Conservation (phyloP, 1,140 invertebrate species). For the Drosophila seguyi region DNA sequence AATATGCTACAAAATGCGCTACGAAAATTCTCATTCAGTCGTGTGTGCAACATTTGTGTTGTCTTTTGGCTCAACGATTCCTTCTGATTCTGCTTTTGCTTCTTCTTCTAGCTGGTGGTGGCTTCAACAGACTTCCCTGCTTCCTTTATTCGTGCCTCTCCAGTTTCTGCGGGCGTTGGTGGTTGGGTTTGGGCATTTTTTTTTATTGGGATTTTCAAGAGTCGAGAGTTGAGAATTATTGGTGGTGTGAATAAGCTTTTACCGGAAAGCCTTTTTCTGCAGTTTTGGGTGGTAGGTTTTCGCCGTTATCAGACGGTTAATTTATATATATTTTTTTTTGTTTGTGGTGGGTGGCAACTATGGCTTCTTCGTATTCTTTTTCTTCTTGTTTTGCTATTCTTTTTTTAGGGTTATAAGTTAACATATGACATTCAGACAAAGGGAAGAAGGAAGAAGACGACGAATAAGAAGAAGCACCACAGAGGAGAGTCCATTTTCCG, state of each 20-base stretch:
- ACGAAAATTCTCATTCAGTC: slow-evolving; percentile 27
- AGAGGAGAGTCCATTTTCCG: slow-evolving; percentile 40
- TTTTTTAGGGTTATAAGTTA: slow-evolving; percentile 27
- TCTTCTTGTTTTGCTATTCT: slow-evolving; percentile 3
- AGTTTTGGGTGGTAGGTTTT: slow-evolving; percentile 30
- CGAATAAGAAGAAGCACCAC: background rate
- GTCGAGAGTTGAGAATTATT: slow-evolving; percentile 17
- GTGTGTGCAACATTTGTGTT: slow-evolving; percentile 45
- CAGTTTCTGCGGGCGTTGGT: slow-evolving; percentile 30
- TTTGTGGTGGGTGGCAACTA: slow-evolving; percentile 42
- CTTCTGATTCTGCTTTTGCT: slow-evolving; percentile 2
- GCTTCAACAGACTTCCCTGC: slow-evolving; percentile 23
- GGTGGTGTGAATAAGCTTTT: slow-evolving; percentile 54
- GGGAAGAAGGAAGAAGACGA: slow-evolving; percentile 15
- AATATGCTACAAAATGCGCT: slow-evolving; percentile 26
- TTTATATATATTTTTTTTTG: no score
- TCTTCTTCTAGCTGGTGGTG: slow-evolving; percentile 28
- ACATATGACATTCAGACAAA: slow-evolving; percentile 45
- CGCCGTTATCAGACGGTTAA: slow-evolving; percentile 15
- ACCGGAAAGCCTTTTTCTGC: slow-evolving; percentile 19
- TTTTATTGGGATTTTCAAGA: slow-evolving; percentile 12
- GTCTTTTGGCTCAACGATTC: slow-evolving; percentile 16
- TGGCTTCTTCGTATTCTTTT: slow-evolving; percentile 27
- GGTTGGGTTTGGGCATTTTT: background rate
- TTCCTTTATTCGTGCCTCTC: slow-evolving; percentile 4